Percentiles rank a stretch among this genome's conserved stretches.
phyloP scores from a whole-genome alignment of 2,113 vertebrate genomes.

The Mellivora capensis region DNA sequence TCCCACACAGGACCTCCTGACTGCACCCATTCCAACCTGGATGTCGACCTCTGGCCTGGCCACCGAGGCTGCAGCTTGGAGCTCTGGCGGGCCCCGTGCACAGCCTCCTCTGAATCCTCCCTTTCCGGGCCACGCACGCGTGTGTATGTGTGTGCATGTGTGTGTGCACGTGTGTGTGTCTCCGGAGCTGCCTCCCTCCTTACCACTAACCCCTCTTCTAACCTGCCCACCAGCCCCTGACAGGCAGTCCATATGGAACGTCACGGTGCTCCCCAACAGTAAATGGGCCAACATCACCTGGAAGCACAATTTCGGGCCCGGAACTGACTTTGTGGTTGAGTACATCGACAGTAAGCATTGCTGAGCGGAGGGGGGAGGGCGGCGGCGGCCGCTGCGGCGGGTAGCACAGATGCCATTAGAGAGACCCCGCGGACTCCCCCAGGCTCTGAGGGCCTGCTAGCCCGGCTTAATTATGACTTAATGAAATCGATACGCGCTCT shows the following conservation, averaged over 20 bases:
- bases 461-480: neutral
- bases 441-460: neutral
- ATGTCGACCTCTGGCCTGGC: constrained; percentile 10
- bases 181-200: constrained; percentile 10
- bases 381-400: neutral
- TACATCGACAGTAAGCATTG: constrained; percentile 98
- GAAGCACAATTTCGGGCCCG: constrained; percentile 95
- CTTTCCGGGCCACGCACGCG: neutral
- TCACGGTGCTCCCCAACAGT: constrained; percentile 97
- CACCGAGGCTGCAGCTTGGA: constrained; percentile 40
- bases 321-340: constrained; percentile 98
- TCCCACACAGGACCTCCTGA: neutral
- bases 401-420: constrained; percentile 54
- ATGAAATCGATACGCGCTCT: neutral
- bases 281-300: constrained; percentile 99
- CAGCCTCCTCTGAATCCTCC: neutral
- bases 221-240: constrained; percentile 87
- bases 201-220: constrained; percentile 87
- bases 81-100: neutral
- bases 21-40: neutral
- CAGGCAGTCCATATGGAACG: constrained; percentile 92
- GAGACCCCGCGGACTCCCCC: constrained; percentile 67
- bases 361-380: constrained; percentile 74
- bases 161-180: neutral
- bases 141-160: neutral